Evolutionary conservation across 2,888 invertebrate genomes (phyloP), one percentile per base, ranked within the genome.

Genomic region (Nudaria mundana): DNA sequence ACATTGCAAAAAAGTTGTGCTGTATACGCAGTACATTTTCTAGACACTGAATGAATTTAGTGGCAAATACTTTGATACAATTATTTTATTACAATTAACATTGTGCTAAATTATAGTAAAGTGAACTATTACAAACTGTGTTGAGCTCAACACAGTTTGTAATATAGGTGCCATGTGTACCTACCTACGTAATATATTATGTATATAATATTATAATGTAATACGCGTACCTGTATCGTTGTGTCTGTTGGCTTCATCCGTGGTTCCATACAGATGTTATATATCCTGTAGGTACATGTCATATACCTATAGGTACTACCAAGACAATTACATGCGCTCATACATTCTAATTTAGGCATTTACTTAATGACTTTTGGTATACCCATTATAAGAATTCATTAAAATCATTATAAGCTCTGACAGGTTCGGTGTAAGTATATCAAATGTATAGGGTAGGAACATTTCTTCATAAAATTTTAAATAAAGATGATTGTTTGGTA

Each of bases 211-310:
- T n/a, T n/a, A n/a, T 10, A 30, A 16, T 2, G 5, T 31, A 28
- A 14, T 7, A 23, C n/a, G 10, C 15, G 11, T 22, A 24, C 53
- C 54, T 54, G 45, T 52, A 56, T 48, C 32, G 23, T 11, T 34
- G 6, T 18, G 6, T 26, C 10, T 10, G 8, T 0, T 41, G 28
- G 15, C 22, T 40, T 24, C 6, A 37, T 22, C 24, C 10, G 25
- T 16, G 28, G 18, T 26, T 8, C 14, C 15, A 16, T 35, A 20
- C n/a, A 35, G 8, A 35, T n/a, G n/a, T n/a, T n/a, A n/a, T n/a
- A n/a, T n/a, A n/a, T n/a, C n/a, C n/a, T n/a, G n/a, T n/a, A n/a
- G n/a, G n/a, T n/a, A n/a, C n/a, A n/a, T n/a, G n/a, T 29, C 26
- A n/a, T 20, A 37, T 20, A 25, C 28, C 8, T 30, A 31, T 11